phyloP scores from a whole-genome alignment of 2,113 vertebrate genomes.

The Suricata suricatta region DNA sequence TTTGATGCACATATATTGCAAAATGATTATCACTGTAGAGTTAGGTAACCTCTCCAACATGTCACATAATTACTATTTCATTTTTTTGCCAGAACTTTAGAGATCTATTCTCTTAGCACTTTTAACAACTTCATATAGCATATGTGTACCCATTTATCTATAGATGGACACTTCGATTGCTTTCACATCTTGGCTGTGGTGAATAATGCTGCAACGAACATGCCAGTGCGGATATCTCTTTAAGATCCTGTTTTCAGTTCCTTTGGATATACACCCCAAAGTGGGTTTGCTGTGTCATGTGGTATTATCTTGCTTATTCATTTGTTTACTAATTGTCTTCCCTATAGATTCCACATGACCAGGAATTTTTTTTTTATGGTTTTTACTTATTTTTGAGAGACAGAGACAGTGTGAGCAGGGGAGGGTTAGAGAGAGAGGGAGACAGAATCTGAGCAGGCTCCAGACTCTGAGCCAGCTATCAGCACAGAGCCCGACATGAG shows the following conservation, averaged over 20 bases:
- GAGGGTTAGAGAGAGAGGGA: too few species aligned
- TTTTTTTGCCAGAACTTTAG: neutral
- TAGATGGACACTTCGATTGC: too few species aligned
- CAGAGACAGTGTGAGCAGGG: too few species aligned
- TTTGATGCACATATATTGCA: neutral
- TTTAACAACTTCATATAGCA: neutral
- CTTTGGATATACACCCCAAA: neutral
- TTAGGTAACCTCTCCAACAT: neutral
- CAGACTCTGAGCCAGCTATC: too few species aligned
- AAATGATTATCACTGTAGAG: neutral
- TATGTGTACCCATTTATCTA: neutral
- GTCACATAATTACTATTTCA: neutral
- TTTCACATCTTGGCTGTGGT: neutral
- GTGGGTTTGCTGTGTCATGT: neutral
- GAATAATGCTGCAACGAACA: neutral
- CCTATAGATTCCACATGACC: neutral
- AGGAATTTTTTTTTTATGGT: neutral
- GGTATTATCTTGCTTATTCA: neutral
- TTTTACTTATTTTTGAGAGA: too few species aligned
- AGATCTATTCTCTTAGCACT: neutral
- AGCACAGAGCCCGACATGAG: too few species aligned
- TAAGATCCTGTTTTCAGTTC: neutral
- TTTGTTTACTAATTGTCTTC: neutral
- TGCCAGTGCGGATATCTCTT: neutral
- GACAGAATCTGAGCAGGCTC: too few species aligned